A percentile compares a stretch with the other conserved stretches of the same genome.
Evolutionary conservation across 2,888 invertebrate genomes (phyloP).

Genomic region (Agrypnus murinus): DNA sequence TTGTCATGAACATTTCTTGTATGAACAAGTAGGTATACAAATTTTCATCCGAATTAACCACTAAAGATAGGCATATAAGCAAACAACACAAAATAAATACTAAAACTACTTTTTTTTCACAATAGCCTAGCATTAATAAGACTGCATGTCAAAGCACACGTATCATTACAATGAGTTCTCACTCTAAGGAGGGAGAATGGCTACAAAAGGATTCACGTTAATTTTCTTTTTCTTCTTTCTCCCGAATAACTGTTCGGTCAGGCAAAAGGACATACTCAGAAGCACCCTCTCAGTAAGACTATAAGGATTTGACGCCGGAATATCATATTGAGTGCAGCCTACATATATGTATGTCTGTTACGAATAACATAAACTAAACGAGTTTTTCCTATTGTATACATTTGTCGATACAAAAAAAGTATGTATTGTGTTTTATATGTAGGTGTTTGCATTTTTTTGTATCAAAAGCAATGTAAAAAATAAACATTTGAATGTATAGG

Average conservation of each 20-base stretch:
- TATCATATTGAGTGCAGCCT: neutral
- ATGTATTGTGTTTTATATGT: too few species aligned
- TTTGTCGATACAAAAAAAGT: too few species aligned
- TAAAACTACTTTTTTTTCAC: too few species aligned
- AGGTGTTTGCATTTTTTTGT: too few species aligned
- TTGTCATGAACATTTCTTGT: too few species aligned
- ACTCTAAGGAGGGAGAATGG: constrained; percentile 51
- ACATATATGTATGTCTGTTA: neutral
- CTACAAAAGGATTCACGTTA: constrained; percentile 57
- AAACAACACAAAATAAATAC: too few species aligned
- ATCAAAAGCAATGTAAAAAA: too few species aligned
- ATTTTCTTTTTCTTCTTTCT: constrained; percentile 53
- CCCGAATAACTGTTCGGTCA: constrained; percentile 26
- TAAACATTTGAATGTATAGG: too few species aligned
- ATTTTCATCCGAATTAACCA: too few species aligned
- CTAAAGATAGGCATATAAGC: too few species aligned
- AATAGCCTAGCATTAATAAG: constrained; percentile 27
- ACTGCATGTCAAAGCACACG: constrained; percentile 37
- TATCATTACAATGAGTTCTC: constrained; percentile 34
- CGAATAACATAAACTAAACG: neutral
- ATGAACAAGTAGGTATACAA: too few species aligned
- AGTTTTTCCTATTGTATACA: too few species aligned
- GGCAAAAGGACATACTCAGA: constrained; percentile 41
- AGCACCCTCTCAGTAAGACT: constrained; percentile 16
- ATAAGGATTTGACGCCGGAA: constrained; percentile 14